Conservation (phyloP, 2,888 invertebrate genomes). For the Apocheima hispidaria region DNA sequence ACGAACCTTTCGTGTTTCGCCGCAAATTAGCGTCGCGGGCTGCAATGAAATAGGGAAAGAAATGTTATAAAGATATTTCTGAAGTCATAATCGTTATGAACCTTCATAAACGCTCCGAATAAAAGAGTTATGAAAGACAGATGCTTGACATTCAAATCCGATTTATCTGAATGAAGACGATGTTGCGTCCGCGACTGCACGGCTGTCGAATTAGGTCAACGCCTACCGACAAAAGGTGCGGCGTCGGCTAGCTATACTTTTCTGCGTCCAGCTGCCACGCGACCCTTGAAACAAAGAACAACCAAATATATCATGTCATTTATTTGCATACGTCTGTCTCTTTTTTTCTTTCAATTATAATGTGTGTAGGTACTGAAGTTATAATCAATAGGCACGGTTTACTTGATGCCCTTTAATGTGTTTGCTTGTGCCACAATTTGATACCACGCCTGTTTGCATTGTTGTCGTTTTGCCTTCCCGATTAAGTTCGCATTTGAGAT, state of each 20-base stretch:
- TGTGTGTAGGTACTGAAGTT: too few relatives aligned
- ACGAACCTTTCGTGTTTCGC: conserved; percentile 65
- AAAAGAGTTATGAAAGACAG: conserved; percentile 37
- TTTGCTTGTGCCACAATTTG: conserved; percentile 82
- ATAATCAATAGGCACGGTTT: conserved; percentile 81
- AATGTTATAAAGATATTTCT: conserved; percentile 28
- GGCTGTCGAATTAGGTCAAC: conserved; percentile 82
- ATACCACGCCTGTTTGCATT: conserved; percentile 82
- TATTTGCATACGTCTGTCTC: conserved; percentile 69
- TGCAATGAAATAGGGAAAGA: conserved; percentile 57
- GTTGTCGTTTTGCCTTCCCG: conserved; percentile 83
- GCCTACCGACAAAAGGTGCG: conserved; percentile 83
- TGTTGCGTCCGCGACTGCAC: conserved; percentile 70
- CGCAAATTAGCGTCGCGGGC: conserved; percentile 65
- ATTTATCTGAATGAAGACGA: conserved; percentile 68
- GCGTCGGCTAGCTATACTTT: conserved; percentile 81
- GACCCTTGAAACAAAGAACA: conserved; percentile 79
- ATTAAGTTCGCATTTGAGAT: conserved; percentile 83
- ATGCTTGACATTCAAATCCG: conserved; percentile 54
- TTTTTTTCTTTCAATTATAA: conserved; percentile 63
- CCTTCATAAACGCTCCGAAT: conserved; percentile 26
- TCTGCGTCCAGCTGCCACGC: conserved; percentile 78
- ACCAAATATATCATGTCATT: conserved; percentile 78
- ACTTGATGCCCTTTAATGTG: conserved; percentile 79
- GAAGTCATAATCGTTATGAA: conserved; percentile 35